Evolutionary conservation across 2,888 invertebrate species (phyloP), one percentile per base, ranked within the genome.

Genomic region (Coremacera marginata): DNA sequence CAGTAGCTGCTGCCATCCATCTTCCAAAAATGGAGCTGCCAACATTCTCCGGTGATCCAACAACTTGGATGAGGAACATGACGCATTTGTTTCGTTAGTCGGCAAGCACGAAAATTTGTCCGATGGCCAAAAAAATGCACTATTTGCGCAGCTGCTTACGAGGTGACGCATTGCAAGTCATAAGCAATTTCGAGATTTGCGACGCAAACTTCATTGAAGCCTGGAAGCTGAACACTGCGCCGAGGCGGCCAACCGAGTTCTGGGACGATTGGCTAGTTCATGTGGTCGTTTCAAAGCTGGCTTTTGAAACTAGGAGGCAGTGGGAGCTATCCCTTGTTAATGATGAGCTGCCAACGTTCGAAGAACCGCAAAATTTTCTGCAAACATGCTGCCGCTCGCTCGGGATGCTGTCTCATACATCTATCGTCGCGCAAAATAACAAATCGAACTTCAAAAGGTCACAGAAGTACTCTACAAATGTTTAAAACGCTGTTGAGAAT

Each of bases 231-330:
- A 22, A 57, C n/a, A 19, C 55, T 5, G 9, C 34, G 14, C n/a
- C 57, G n/a, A n/a, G n/a, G n/a, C n/a, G n/a, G n/a, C n/a, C n/a
- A n/a, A n/a, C n/a, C n/a, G n/a, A n/a, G n/a, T 73, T 73, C 25
- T 73, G 73, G 73, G 63, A 73, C 49, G 73, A 62, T 9, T 62
- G 73, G 27, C 25, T 73, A 14, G 11, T 73, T 1, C 51, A 51
- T 7, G 8, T 25, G 25, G n/a, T 70, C 19, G 51, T 25, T 3
- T 14, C 51, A 2, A 25, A 27, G 16, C 16, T 70, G 4, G 27
- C 70, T 16, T 25, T 27, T n/a, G 70, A 70, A 51, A 70, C 70
- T 3, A 9, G 52, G n/a, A 70, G 16, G 16, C 70, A 70, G 27
- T 70, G 70, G 70, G 70, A 67, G 25, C 49, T 49, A 1, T 67